Base-by-base conservation (phyloP, 1,140 invertebrate genomes). In the Phymastichus coffea region DNA sequence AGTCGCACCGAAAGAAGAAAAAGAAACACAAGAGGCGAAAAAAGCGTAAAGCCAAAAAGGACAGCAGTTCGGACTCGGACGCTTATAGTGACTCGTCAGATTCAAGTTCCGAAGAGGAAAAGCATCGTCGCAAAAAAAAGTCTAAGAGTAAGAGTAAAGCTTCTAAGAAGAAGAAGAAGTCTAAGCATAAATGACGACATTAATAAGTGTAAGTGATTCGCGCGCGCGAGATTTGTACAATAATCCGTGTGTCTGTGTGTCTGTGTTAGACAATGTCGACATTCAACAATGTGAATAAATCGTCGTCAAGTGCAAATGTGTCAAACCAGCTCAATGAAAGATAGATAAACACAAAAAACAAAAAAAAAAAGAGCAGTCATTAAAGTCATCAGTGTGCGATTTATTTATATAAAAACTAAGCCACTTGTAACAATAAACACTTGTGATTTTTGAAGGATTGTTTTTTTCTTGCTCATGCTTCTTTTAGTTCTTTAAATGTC, bases 151-250 rank as follows among this genome's bases (percentile, higher is more conserved):
- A 73, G 26, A 83, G 83, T 63, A 74, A 76, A 38, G 71, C 79
- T 1, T 55, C 49, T 15, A 83, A 83, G 66, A 84, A 83, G 53
- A 83, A 82, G 63, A 83, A 82, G 63, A 83, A 82, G 66, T 77
- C 77, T 1, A 82, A 81, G 61, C 80, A 82, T 51, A 82, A 81
- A 75, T 81, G 76, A 79, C 73, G 43, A 6, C 35, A 53, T 46
- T 59, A 47, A 23, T n/a, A n/a, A n/a, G n/a, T n/a, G n/a, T n/a
- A n/a, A n/a, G n/a, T n/a, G n/a, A n/a, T n/a, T 46, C 14, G 30
- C 6, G 6, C 14, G 7, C 7, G 14, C 7, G 14, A 33, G 14
- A 33, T 8, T 7, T 33, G 22, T 25, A 26, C 25, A n/a, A 48
- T 48, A 9, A 48, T 26, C 17, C 3, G 25, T 26, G 15, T 44